Evolutionary conservation across 1,140 invertebrate genomes (phyloP).

Genomic region (Drosophila nigromelanica): DNA sequence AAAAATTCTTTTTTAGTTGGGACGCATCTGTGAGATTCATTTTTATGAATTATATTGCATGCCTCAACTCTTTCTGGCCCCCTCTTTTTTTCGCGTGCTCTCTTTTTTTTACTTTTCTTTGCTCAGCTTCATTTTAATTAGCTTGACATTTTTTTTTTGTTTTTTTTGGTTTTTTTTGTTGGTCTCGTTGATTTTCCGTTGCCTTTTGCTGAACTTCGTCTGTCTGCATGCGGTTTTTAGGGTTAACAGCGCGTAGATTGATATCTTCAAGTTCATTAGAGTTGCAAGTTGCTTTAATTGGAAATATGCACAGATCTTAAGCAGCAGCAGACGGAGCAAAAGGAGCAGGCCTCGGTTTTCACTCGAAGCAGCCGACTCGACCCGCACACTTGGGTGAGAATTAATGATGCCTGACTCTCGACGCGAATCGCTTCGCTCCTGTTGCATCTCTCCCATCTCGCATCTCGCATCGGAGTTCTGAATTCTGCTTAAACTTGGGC

Average conservation of each 20-base stretch:
- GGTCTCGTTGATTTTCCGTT: conserved; percentile 22
- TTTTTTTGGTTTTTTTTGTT: conserved; percentile 7
- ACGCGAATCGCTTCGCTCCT: conserved; percentile 6
- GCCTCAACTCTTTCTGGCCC: conserved; percentile 23
- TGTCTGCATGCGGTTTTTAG: conserved; percentile 58
- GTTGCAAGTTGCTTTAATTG: conserved; percentile 80
- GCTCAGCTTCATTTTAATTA: conserved; percentile 67
- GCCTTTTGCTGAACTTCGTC: conserved; percentile 29
- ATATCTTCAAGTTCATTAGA: conserved; percentile 83
- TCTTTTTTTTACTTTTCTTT: not conserved
- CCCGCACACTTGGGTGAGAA: conserved; percentile 77
- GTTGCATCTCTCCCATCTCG: conserved; percentile 20
- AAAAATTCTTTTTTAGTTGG: conserved; percentile 26
- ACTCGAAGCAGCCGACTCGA: conserved; percentile 30
- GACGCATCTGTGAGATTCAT: conserved; percentile 21
- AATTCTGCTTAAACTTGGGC: conserved; percentile 73
- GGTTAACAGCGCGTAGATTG: conserved; percentile 82
- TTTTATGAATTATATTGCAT: conserved; percentile 57
- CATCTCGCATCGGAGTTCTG: conserved; percentile 26
- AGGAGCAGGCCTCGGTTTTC: conserved; percentile 6
- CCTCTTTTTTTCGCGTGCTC: too few species aligned
- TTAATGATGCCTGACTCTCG: conserved; percentile 72
- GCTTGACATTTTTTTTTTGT: conserved; percentile 67
- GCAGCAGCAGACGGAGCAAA: not conserved
- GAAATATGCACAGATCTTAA: conserved; percentile 66